A percentile compares a stretch with the other conserved stretches of the same genome.
phyloP scores from a whole-genome alignment of 2,113 vertebrate genomes.

The Burhinus bistriatus region DNA sequence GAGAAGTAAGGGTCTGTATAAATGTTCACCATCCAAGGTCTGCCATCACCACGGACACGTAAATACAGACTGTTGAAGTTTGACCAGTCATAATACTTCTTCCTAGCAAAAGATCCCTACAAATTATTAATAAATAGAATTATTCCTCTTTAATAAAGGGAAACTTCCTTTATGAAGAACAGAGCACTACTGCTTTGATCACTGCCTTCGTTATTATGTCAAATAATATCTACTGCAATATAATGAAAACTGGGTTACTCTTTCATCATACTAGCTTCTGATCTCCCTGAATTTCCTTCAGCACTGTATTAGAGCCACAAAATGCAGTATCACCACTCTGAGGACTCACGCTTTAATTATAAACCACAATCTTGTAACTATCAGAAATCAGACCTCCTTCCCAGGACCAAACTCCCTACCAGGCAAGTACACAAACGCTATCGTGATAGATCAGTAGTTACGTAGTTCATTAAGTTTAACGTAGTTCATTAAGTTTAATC shows the following conservation, averaged over 20 bases:
- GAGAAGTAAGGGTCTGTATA: slow-evolving; percentile 78
- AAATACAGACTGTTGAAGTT: slow-evolving; percentile 89
- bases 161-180: background rate
- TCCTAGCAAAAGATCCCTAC: slow-evolving; percentile 84
- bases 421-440: background rate
- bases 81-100: slow-evolving; percentile 82
- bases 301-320: background rate
- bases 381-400: background rate
- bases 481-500: background rate
- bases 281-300: background rate
- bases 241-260: background rate
- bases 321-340: background rate
- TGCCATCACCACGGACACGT: slow-evolving; percentile 91
- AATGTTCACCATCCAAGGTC: slow-evolving; percentile 95
- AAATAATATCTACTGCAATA: background rate
- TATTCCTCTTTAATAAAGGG: background rate
- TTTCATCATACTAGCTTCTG: background rate
- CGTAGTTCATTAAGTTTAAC: background rate
- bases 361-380: background rate
- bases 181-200: background rate
- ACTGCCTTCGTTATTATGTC: background rate
- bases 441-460: background rate
- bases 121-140: slow-evolving; percentile 24
- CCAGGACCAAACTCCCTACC: background rate
- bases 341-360: background rate